Conservation (phyloP, 2,797 vertebrate species). For the Myotis vivesi region DNA sequence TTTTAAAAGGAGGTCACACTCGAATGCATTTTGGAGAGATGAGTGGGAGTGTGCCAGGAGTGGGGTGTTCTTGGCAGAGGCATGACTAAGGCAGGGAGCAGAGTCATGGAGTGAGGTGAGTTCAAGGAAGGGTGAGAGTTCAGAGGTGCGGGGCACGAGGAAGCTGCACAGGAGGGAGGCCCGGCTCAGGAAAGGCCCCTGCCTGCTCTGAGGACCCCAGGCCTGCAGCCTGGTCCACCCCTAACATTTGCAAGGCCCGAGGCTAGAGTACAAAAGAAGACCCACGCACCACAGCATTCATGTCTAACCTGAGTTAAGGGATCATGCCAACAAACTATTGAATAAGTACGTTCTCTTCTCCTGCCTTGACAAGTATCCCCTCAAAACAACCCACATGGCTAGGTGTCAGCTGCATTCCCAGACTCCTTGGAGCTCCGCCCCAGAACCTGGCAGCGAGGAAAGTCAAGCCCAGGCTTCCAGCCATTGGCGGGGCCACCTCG, state of each 20-base stretch:
- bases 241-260: not conserved
- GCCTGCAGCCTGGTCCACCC: not conserved
- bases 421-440: not conserved
- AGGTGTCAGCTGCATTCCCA: not conserved
- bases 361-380: not conserved
- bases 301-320: not conserved
- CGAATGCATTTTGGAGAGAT: not conserved
- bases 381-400: not conserved
- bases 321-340: not conserved
- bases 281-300: not conserved
- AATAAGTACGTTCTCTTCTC: not conserved
- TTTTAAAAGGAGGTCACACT: not conserved
- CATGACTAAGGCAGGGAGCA: rapidly evolving
- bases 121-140: not conserved
- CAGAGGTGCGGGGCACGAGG: not conserved
- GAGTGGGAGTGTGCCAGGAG: not conserved
- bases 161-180: not conserved
- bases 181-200: not conserved
- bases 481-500: rapidly evolving
- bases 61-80: not conserved
- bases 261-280: not conserved
- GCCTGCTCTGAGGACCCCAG: not conserved
- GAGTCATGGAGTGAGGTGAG: rapidly evolving
- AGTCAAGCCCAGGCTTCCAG: not conserved
- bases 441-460: not conserved